phyloP scores from a whole-genome alignment of 2,797 vertebrate genomes.

The Poecile montanus region DNA sequence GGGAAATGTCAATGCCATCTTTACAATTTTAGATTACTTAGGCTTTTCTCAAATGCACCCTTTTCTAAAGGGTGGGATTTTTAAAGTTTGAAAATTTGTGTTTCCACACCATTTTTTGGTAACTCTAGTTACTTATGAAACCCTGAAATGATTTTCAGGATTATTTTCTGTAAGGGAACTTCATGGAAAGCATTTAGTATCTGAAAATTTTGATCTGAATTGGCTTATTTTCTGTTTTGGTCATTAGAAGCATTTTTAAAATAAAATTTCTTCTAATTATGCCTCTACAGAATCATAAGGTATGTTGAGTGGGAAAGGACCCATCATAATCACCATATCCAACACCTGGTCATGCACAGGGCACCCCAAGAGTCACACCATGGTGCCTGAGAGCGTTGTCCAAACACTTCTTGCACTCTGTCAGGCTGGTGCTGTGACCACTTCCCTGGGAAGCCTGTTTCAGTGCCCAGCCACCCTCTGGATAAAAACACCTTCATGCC shows the following conservation, averaged over 20 bases:
- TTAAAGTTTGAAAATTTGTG: conserved; percentile 21
- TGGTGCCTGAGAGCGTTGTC: not conserved
- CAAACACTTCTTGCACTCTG: not conserved
- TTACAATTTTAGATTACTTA: conserved; percentile 7
- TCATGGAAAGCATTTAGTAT: conserved; percentile 8
- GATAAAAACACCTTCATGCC: not conserved
- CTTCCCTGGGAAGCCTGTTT: not conserved
- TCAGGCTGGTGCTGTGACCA: not conserved
- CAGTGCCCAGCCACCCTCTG: not conserved
- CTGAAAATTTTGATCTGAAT: conserved; percentile 37
- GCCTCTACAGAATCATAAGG: conserved; percentile 13
- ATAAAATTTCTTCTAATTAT: conserved; percentile 64
- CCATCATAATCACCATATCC: not conserved
- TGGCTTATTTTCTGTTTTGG: conserved; percentile 5
- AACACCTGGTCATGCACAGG: not conserved
- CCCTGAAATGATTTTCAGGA: conserved; percentile 3
- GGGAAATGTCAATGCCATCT: not conserved
- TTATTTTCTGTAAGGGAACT: conserved; percentile 35
- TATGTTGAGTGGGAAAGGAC: not conserved
- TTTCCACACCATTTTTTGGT: conserved; percentile 16
- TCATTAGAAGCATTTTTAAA: conserved; percentile 27
- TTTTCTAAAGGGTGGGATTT: not conserved
- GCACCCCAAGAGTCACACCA: not conserved
- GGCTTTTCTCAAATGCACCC: not conserved
- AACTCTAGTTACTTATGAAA: not conserved